Percentiles rank a stretch among this genome's conserved stretches.
Conservation (phyloP, 2,797 vertebrate species). For the Phrynocephalus forsythii region DNA sequence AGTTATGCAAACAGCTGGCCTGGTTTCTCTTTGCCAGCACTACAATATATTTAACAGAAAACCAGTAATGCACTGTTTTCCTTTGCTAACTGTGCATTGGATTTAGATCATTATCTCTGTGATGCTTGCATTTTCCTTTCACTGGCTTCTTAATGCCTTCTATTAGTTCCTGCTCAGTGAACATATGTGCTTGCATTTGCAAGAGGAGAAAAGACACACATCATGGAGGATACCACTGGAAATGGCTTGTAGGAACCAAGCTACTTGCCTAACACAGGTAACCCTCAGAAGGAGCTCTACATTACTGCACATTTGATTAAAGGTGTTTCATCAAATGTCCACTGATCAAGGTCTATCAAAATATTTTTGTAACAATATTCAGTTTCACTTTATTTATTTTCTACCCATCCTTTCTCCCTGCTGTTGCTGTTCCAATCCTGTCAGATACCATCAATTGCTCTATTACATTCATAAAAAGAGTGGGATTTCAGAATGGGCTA, state of each 20-base stretch:
- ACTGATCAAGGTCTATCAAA: not conserved
- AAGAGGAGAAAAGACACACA: conserved; percentile 29
- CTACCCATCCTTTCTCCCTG: no score
- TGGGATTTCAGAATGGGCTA: not conserved
- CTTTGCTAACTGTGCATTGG: not conserved
- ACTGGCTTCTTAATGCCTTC: conserved; percentile 51
- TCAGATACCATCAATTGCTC: not conserved
- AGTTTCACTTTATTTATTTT: not conserved
- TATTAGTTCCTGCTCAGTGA: conserved; percentile 73
- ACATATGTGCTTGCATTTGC: conserved; percentile 58
- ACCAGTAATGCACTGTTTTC: not conserved
- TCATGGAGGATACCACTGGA: conserved; percentile 46
- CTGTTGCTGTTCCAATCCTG: not conserved
- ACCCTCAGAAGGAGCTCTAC: not conserved
- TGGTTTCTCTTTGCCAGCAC: not conserved
- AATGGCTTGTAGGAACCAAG: conserved; percentile 22
- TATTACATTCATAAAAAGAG: not conserved
- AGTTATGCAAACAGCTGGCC: no score
- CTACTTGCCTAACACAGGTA: not conserved
- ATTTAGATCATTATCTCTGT: conserved; percentile 45
- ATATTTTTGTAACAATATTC: not conserved
- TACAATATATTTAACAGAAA: not conserved
- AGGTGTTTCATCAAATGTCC: not conserved
- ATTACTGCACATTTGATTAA: not conserved
- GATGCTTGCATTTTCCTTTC: conserved; percentile 59